Percentiles rank a stretch among this genome's conserved stretches.
These are phyloP conservation scores for Euleptes europaea DNA, from an alignment of 2,113 vertebrate species.

Conservation along the genomic window DNA sequence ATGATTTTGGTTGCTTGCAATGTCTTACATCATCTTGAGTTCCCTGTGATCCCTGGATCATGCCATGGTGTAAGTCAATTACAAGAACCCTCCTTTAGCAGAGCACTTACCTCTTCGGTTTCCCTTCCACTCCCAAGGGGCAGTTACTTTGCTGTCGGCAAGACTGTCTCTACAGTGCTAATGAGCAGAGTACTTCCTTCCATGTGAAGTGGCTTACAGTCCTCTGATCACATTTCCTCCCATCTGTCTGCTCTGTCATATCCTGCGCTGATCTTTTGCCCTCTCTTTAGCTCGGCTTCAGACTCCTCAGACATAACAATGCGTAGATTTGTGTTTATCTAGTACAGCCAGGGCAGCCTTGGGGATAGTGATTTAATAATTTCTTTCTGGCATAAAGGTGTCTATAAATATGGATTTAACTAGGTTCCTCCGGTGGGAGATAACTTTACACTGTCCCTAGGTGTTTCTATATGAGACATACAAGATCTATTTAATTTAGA, in stretches of 20 bases:
- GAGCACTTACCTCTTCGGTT: background rate
- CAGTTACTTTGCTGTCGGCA: slow-evolving; percentile 24
- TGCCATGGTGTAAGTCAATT: slow-evolving; percentile 18
- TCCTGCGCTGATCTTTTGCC: slow-evolving; percentile 53
- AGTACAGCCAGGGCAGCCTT: slow-evolving; percentile 65
- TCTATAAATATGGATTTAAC: slow-evolving; percentile 78
- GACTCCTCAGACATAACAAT: slow-evolving; percentile 51
- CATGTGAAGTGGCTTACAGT: background rate
- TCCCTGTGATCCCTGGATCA: background rate
- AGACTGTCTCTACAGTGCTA: slow-evolving; percentile 45
- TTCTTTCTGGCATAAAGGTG: slow-evolving; percentile 67
- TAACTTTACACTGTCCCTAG: slow-evolving; percentile 54
- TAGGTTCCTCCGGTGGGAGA: slow-evolving; percentile 47
- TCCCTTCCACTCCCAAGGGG: slow-evolving; percentile 26
- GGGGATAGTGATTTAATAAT: slow-evolving; percentile 62
- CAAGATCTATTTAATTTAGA: slow-evolving; percentile 59
- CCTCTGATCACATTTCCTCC: slow-evolving; percentile 48
- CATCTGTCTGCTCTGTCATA: slow-evolving; percentile 20
- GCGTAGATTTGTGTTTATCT: slow-evolving; percentile 67
- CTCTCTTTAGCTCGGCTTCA: slow-evolving; percentile 54
- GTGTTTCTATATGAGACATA: slow-evolving; percentile 47
- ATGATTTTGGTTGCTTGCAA: slow-evolving; percentile 26
- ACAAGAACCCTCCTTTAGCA: background rate
- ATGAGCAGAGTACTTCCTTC: slow-evolving; percentile 33
- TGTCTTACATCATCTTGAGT: slow-evolving; percentile 30